These are phyloP conservation scores for Epistrophella euchroma DNA, from an alignment of 2,888 invertebrate genomes.

Conservation along the genomic window DNA sequence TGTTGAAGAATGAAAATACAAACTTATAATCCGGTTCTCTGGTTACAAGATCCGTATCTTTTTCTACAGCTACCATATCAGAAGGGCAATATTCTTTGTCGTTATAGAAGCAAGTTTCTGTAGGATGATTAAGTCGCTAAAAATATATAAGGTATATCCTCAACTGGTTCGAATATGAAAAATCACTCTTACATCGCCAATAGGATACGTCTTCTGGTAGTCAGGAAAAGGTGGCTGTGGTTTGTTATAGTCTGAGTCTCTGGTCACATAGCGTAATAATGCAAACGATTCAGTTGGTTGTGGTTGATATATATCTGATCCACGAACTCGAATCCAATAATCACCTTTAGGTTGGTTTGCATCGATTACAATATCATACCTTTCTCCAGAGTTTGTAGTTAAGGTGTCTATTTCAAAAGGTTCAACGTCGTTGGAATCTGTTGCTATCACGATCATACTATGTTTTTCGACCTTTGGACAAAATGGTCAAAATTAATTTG, in stretches of 20 bases:
- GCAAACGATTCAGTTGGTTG: conserved; percentile 77
- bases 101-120: conserved; percentile 75
- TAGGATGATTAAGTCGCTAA: conserved; percentile 77
- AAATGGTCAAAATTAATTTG: not conserved
- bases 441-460: conserved; percentile 79
- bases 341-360: conserved; percentile 81
- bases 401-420: conserved; percentile 79
- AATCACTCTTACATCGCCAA: not conserved
- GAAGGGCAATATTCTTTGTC: conserved; percentile 74
- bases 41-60: conserved; percentile 71
- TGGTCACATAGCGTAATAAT: conserved; percentile 76
- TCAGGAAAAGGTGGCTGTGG: conserved; percentile 55
- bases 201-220: conserved; percentile 57
- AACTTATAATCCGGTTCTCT: conserved; percentile 78
- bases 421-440: conserved; percentile 79
- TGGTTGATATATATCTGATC: conserved; percentile 71
- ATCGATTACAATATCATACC: conserved; percentile 84
- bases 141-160: not conserved
- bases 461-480: conserved; percentile 79
- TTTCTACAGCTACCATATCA: conserved; percentile 73
- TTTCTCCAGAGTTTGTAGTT: conserved; percentile 83
- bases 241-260: conserved; percentile 4
- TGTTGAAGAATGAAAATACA: conserved; percentile 78
- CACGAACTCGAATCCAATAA: conserved; percentile 78
- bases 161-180: not conserved